phyloP scores from a whole-genome alignment of 2,113 vertebrate species.

The Tragelaphus scriptus region DNA sequence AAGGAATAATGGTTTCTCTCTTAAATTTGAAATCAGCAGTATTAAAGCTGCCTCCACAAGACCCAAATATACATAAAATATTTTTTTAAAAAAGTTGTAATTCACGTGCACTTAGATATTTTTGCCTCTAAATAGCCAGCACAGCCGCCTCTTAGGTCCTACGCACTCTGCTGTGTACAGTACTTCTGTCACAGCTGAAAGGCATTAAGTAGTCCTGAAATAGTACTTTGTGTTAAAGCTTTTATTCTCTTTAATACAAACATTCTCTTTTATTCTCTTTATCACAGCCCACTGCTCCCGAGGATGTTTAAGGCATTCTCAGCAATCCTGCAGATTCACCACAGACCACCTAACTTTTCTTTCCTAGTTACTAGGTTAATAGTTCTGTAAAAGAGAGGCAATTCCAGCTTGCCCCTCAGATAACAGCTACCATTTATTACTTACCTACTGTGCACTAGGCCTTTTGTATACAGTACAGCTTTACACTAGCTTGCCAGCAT shows the following conservation, averaged over 20 bases:
- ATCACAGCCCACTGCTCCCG: not conserved
- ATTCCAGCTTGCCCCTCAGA: not conserved
- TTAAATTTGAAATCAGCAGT: not conserved
- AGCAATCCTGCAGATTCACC: not conserved
- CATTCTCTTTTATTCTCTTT: not conserved
- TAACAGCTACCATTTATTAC: not conserved
- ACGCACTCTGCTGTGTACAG: not conserved
- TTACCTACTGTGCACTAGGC: not conserved
- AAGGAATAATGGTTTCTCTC: not conserved
- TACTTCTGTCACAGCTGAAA: conserved; percentile 14
- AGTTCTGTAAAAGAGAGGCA: not conserved
- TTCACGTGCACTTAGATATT: not conserved
- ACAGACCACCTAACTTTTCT: not conserved
- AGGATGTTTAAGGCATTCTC: not conserved
- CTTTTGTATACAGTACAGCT: not conserved
- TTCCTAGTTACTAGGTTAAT: not conserved
- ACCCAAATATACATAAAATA: not conserved
- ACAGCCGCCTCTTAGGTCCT: not conserved
- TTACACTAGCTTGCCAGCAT: not conserved
- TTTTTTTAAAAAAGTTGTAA: not conserved
- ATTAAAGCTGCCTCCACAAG: not conserved
- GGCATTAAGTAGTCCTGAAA: conserved; percentile 28
- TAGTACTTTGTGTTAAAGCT: not conserved
- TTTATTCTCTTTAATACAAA: conserved; percentile 12
- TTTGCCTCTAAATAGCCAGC: conserved; percentile 7